These are phyloP conservation scores for Aelia acuminata DNA, from an alignment of 2,888 invertebrate species.

Conservation along the genomic window DNA sequence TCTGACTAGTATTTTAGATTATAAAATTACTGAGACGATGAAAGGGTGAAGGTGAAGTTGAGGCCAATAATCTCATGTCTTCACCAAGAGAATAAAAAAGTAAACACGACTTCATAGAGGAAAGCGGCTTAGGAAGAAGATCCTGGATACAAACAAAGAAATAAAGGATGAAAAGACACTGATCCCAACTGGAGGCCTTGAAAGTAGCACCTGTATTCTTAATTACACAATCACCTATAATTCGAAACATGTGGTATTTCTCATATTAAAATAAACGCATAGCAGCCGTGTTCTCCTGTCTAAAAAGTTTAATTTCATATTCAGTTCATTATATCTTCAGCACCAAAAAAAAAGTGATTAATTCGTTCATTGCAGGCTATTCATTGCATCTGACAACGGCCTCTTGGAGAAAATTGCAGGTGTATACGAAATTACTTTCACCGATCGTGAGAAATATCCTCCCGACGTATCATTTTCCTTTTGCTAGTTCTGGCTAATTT, in stretches of 20 bases:
- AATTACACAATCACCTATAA: background rate
- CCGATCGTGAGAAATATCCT: slow-evolving; percentile 35
- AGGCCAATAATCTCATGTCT: background rate
- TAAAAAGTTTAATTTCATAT: background rate
- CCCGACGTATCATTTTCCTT: background rate
- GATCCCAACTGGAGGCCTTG: background rate
- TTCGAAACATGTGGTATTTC: background rate
- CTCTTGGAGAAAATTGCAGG: slow-evolving; percentile 29
- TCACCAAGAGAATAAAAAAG: background rate
- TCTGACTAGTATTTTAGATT: background rate
- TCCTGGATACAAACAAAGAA: background rate
- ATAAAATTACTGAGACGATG: background rate
- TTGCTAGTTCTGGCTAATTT: slow-evolving; percentile 1
- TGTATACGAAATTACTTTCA: slow-evolving; percentile 48
- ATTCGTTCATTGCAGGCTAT: slow-evolving; percentile 15
- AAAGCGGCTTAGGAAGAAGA: slow-evolving; percentile 8
- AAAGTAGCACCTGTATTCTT: background rate
- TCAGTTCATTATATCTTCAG: background rate
- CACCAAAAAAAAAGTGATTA: background rate
- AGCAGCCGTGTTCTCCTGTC: background rate
- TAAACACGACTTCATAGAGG: background rate
- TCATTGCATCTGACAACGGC: background rate
- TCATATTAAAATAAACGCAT: background rate
- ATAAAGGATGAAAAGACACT: background rate
- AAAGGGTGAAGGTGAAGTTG: background rate